Conservation (phyloP, 2,888 invertebrate genomes). For the Tetragnatha montana region DNA sequence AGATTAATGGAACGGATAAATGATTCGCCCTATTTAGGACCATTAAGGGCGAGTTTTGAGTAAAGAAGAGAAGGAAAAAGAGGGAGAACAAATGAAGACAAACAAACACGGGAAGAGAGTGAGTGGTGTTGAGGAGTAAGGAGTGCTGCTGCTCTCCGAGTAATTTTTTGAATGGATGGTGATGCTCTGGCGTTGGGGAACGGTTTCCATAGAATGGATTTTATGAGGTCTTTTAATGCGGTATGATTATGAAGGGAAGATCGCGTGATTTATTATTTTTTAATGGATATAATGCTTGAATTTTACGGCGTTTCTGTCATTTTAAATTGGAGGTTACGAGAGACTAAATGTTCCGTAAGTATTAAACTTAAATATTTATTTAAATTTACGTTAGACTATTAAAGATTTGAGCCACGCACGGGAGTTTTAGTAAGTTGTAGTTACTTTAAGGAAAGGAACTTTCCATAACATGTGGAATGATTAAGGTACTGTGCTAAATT, state of each 20-base stretch:
- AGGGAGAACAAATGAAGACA: background rate
- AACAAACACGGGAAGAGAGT: background rate
- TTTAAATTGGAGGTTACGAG: too few species aligned
- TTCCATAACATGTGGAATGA: too few species aligned
- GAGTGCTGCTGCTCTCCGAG: background rate
- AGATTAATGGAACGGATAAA: constrained; percentile 52
- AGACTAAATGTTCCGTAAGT: too few species aligned
- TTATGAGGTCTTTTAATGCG: too few species aligned
- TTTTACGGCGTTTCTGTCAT: background rate
- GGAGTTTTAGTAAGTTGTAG: too few species aligned
- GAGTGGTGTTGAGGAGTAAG: background rate
- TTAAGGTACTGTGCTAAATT: too few species aligned
- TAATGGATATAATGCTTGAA: background rate
- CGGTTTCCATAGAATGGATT: background rate
- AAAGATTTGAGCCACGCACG: too few species aligned
- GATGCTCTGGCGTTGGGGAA: background rate
- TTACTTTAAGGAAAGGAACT: too few species aligned
- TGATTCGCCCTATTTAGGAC: constrained; percentile 32
- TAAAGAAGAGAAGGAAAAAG: background rate
- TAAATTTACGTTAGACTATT: too few species aligned
- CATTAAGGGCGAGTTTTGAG: constrained; percentile 6
- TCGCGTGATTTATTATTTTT: too few species aligned
- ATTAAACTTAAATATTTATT: too few species aligned
- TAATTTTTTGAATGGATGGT: background rate
- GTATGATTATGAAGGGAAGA: too few species aligned